Percentiles rank a stretch among this genome's conserved stretches.
phyloP scores from a whole-genome alignment of 2,888 invertebrate species.

The Ferdinandea cuprea region DNA sequence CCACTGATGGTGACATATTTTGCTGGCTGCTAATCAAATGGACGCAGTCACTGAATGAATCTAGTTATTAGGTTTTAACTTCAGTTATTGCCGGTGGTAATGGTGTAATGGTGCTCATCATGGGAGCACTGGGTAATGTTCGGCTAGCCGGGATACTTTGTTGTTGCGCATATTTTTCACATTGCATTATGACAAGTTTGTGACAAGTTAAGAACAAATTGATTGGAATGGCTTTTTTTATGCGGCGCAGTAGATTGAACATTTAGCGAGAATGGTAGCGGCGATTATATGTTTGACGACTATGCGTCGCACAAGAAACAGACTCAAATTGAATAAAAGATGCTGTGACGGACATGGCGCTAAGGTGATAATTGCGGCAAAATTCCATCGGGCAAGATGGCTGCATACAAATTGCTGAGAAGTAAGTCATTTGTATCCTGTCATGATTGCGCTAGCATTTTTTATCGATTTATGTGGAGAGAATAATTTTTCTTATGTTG shows the following conservation, averaged over 20 bases:
- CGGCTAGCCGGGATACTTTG: slow-evolving; percentile 36
- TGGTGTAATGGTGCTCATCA: slow-evolving; percentile 8
- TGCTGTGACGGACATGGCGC: slow-evolving; percentile 68
- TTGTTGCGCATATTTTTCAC: slow-evolving; percentile 65
- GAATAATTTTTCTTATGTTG: slow-evolving; percentile 5
- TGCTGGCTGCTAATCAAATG: slow-evolving; percentile 56
- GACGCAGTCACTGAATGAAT: slow-evolving; percentile 43
- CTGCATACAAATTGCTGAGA: slow-evolving; percentile 66
- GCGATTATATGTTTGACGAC: slow-evolving; percentile 30
- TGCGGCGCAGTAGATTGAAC: slow-evolving; percentile 29
- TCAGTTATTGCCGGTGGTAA: slow-evolving; percentile 1
- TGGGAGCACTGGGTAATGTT: background rate
- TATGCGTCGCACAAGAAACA: slow-evolving; percentile 9
- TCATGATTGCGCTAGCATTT: slow-evolving; percentile 40
- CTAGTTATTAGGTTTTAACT: slow-evolving; percentile 53
- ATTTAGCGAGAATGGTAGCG: slow-evolving; percentile 18
- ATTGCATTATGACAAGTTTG: slow-evolving; percentile 72
- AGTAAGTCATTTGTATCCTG: slow-evolving; percentile 72
- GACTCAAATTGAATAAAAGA: slow-evolving; percentile 46
- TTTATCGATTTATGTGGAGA: slow-evolving; percentile 36
- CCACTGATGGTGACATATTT: slow-evolving; percentile 65
- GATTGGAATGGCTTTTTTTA: slow-evolving; percentile 64
- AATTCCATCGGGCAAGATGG: slow-evolving; percentile 60
- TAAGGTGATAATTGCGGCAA: slow-evolving; percentile 71
- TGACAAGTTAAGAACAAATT: slow-evolving; percentile 74